Base-by-base conservation (phyloP, 2,888 invertebrate genomes). In the Drosophila multiciliata region DNA sequence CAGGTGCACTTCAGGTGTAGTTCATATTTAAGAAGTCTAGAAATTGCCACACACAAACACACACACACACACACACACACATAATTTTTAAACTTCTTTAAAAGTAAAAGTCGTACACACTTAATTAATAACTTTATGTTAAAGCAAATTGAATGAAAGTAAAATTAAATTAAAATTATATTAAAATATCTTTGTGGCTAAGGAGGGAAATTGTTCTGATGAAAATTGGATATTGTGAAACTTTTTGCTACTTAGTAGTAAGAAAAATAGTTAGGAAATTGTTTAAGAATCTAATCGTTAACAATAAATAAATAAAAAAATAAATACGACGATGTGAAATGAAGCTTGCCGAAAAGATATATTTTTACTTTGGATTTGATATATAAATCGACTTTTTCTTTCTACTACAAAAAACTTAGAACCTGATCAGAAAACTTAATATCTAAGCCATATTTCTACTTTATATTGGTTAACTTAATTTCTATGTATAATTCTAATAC, bases 1-100 rank as follows among this genome's bases (percentile, higher is more conserved):
- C 70, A 60, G 40, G 26, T 9, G 57, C 12, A 15, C 15, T 8
- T 58, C 40, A 26, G n/a, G 3, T 53, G 29, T 2, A 20, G 67
- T 23, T 29, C 2, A n/a, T 17, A 15, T 35, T 12, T 20, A 35
- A 45, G 40, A 23, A 15, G n/a, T 53, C 36, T 29, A 38, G 29
- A 7, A 12, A 32, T 7, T 61, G 9, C 23, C 9, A 54, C 12
- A 26, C 8, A 45, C 45, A 45, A 29, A 29, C 29, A 29, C 9
- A 36, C 12, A 17, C 9, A 54, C 7, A 26, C 9, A 54, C 8
- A 17, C 6, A 54, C 12, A 26, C 9, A 54, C 12, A 23, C 45
- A 45, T 8, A 38, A 35, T 35, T 17, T 20, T 5, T 23, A 9
- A 36, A 29, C 17, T 33, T 12, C 7, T 12, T 32, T 12, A 52